Conservation (phyloP, 2,113 vertebrate species). For the Python bivittatus region DNA sequence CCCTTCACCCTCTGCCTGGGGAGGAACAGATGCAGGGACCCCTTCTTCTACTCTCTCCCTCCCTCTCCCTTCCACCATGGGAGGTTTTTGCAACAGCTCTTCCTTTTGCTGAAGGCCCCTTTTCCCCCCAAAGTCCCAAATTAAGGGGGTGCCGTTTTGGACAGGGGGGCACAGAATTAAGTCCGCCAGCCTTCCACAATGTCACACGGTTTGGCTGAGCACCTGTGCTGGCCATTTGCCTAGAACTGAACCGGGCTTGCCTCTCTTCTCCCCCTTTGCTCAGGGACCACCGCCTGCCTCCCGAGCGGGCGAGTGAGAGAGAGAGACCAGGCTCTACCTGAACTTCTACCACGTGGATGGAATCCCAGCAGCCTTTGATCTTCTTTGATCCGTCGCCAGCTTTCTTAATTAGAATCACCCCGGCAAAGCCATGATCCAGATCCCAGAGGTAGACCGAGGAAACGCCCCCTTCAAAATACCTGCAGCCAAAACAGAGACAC, state of each 20-base stretch:
- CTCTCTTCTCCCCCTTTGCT: slow-evolving; percentile 11
- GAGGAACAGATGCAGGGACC: too few relatives aligned
- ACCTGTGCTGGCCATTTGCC: slow-evolving; percentile 57
- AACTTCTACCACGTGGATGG: slow-evolving; percentile 99
- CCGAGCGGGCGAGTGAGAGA: not conserved
- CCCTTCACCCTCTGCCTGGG: too few relatives aligned
- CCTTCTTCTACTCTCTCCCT: not conserved
- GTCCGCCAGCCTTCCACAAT: slow-evolving; percentile 52
- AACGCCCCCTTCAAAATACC: slow-evolving; percentile 99
- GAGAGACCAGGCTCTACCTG: slow-evolving; percentile 81
- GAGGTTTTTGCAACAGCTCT: slow-evolving; percentile 49
- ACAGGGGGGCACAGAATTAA: not conserved
- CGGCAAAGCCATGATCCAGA: slow-evolving; percentile 97
- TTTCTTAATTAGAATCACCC: slow-evolving; percentile 99
- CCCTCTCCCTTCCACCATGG: slow-evolving; percentile 24
- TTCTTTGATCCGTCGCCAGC: slow-evolving; percentile 99
- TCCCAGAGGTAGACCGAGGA: slow-evolving; percentile 99
- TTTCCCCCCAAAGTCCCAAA: not conserved
- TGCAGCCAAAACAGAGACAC: slow-evolving; percentile 60
- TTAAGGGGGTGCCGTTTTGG: not conserved
- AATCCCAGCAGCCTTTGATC: slow-evolving; percentile 99
- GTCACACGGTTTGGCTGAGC: slow-evolving; percentile 58
- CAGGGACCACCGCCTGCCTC: slow-evolving; percentile 11
- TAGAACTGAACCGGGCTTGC: slow-evolving; percentile 44
- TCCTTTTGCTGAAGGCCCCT: slow-evolving; percentile 36